These are phyloP conservation scores for Heterodera schachtii DNA, from an alignment of 1,140 invertebrate species.

Conservation along the genomic window DNA sequence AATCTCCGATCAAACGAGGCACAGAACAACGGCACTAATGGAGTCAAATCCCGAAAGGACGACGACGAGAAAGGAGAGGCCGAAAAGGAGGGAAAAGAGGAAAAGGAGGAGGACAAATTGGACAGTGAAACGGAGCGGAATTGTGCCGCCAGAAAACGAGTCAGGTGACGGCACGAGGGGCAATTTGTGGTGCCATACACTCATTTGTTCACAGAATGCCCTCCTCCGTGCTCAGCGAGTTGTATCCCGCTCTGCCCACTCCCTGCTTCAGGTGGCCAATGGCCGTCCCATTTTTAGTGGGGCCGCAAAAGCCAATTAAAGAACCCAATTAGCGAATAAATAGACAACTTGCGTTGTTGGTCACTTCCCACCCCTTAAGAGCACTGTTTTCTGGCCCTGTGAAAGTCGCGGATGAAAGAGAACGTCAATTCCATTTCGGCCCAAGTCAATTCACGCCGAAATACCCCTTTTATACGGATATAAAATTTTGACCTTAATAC, in stretches of 20 bases:
- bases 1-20: not conserved
- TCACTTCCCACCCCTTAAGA: constrained; percentile 43
- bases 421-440: constrained; percentile 56
- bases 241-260: constrained; percentile 60
- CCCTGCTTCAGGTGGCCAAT: constrained; percentile 60
- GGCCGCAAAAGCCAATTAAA: too few species aligned
- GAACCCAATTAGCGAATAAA: not conserved
- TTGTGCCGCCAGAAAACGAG: constrained; percentile 53
- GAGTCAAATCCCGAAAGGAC: not conserved
- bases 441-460: constrained; percentile 58
- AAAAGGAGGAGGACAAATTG: constrained; percentile 35
- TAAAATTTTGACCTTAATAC: too few species aligned
- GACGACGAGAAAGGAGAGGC: not conserved
- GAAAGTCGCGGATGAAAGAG: constrained; percentile 62
- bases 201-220: constrained; percentile 58
- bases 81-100: not conserved
- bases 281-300: too few species aligned
- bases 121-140: constrained; percentile 45
- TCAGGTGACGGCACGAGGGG: not conserved
- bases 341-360: constrained; percentile 20
- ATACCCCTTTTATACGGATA: constrained; percentile 60
- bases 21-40: not conserved
- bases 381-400: constrained; percentile 62
- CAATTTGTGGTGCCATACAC: not conserved
- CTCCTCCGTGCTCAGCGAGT: constrained; percentile 60